phyloP scores from a whole-genome alignment of 2,113 vertebrate species.

The Saccopteryx leptura region DNA sequence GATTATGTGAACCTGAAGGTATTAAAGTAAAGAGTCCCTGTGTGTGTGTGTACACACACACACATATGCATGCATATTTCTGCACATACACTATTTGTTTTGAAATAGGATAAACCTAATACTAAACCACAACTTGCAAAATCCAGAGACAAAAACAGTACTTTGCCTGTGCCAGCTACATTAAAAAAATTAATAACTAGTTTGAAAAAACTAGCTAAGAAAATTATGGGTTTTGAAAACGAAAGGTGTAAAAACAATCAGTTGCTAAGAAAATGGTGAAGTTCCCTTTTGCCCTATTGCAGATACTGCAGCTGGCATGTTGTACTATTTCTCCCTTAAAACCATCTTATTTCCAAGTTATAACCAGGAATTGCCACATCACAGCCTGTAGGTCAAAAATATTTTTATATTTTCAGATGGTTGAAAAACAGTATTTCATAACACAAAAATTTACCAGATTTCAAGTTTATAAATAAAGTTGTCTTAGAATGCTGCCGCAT shows the following conservation, averaged over 20 bases:
- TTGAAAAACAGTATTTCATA: neutral
- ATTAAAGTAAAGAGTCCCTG: neutral
- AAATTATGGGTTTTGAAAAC: conserved; percentile 22
- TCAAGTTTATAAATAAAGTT: neutral
- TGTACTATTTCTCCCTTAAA: neutral
- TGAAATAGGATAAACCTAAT: neutral
- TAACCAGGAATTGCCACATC: neutral
- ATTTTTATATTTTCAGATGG: conserved; percentile 1
- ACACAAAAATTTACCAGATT: conserved; percentile 1
- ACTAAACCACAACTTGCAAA: conserved; percentile 34
- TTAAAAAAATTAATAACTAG: conserved; percentile 25
- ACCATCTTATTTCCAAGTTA: neutral
- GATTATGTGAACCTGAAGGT: neutral
- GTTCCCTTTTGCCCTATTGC: neutral
- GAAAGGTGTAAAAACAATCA: neutral
- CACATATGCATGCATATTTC: neutral
- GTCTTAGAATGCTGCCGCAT: neutral
- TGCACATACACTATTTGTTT: neutral
- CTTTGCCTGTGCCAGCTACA: neutral
- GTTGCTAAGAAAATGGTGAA: neutral
- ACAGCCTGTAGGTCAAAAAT: neutral
- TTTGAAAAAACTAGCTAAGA: conserved; percentile 39
- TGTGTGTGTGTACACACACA: accelerated
- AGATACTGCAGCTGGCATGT: too few relatives aligned
- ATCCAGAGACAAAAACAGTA: neutral